Base-by-base conservation (phyloP, 1,140 invertebrate genomes). In the Musca domestica region DNA sequence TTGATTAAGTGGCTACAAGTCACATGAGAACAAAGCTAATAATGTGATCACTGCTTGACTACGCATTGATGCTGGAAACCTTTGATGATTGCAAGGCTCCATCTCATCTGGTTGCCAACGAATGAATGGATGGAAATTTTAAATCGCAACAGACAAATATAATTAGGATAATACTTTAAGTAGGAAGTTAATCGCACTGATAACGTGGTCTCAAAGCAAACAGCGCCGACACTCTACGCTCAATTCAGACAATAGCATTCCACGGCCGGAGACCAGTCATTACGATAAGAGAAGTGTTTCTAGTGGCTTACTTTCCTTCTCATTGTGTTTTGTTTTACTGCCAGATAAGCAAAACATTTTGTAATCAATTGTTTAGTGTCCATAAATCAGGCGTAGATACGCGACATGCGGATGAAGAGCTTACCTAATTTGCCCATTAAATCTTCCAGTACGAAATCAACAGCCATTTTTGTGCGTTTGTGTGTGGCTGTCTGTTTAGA, bases 381-480 rank as follows among this genome's bases (percentile, higher is more conserved):
- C n/a, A 19, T 46, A 64, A 20, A n/a, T 25, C n/a, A n/a, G 27
- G 22, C 56, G 27, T 17, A 51, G 34, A 41, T 41, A 2, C 10
- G 34, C 10, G 34, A 41, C 6, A 41, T 12, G 34, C 34, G 34
- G 34, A 41, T 41, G 34, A 41, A 41, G 34, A 51, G 83, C 85
- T 86, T 71, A 88, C 86, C 86, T 67, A 90, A 76, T 74, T 89
- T 88, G 15, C 85, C 85, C 88, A 90, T 89, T 70, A 90, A 84
- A 67, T 89, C 87, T 71, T 90, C 88, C 17, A 90, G 74, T 25
- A 89, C 87, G 67, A 82, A 85, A 78, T 90, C 88, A 66, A 87
- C 86, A 72, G 85, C 87, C 84, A 88, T 88, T 66, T 58, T 80
- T 48, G 47, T 14, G 15, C 17, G 19, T 51, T 56, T 17, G n/a